These are phyloP conservation scores for Meloidogyne floridensis DNA, from an alignment of 1,140 invertebrate species.

Conservation along the genomic window DNA sequence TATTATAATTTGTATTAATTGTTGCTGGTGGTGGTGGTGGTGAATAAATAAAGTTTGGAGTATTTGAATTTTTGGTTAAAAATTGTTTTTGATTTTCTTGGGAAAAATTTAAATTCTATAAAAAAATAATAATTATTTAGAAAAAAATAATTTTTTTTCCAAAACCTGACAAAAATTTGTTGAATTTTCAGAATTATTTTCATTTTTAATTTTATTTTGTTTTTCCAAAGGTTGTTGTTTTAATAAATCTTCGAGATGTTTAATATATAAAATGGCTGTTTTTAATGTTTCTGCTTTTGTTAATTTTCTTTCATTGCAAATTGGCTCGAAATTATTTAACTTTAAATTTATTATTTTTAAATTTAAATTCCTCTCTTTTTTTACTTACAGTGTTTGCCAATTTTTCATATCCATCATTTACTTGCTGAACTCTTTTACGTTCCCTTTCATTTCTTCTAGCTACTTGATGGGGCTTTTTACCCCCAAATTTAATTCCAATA, in stretches of 20 bases:
- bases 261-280: conserved; percentile 51
- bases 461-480: conserved; percentile 53
- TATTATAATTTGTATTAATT: not conserved
- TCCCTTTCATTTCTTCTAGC: conserved; percentile 49
- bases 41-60: not conserved
- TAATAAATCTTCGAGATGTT: conserved; percentile 40
- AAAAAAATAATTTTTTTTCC: not conserved
- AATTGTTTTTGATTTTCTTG: not conserved
- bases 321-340: not conserved
- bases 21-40: not conserved
- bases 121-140: not conserved
- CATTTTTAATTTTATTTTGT: conserved; percentile 17
- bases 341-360: conserved; percentile 24
- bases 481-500: conserved; percentile 32
- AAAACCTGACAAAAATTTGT: not conserved
- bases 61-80: not conserved
- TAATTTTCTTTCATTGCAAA: conserved; percentile 45
- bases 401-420: conserved; percentile 49
- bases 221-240: not conserved
- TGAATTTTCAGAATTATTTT: not conserved
- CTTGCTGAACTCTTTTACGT: conserved; percentile 41
- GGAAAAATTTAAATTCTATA: not conserved
- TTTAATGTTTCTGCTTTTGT: conserved; percentile 54
- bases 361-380: not conserved
- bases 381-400: conserved; percentile 32